Evolutionary conservation across 2,888 invertebrate genomes (phyloP), one percentile per base, ranked within the genome.

Genomic region (Drosophila maculinotata): DNA sequence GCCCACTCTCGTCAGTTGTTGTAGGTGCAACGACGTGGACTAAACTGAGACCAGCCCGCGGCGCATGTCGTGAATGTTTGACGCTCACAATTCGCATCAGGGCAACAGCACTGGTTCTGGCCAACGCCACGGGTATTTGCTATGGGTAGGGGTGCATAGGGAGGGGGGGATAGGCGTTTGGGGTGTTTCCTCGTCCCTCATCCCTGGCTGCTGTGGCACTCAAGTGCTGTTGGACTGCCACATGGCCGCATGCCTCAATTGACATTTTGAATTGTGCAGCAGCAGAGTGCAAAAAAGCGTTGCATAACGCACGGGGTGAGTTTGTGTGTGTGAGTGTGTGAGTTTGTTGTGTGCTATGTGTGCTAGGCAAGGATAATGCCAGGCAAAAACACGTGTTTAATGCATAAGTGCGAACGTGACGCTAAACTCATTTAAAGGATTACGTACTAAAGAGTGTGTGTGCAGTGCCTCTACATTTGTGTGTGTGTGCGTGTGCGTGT

Each of bases 361-460:
- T 64, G 73, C 83, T 80, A 71, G 80, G 84, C 72, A 80, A 87
- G 87, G 87, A 83, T 84, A 84, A 88, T 87, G 83, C 89, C 45
- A 48, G 69, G 72, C 86, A 88, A 77, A 87, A 88, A 87, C 89
- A 89, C 87, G 87, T 87, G 89, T 87, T 88, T 76, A 84, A 87
- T 87, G 87, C 82, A 79, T 87, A 84, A 88, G 71, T 79, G 78
- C 69, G 82, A 89, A 88, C 89, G 88, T 89, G 88, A 87, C 88
- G 82, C 78, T 88, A 80, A 87, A 85, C 89, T 85, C 80, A 82
- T 87, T 89, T 88, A 89, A 89, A 88, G 90, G 90, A 89, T 88
- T 89, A 88, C 69, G 73, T 64, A 69, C 75, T 71, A 65, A 75
- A 71, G 88, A 62, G 63, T 68, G 44, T 59, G 47, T 62, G 57